Percentiles rank a stretch among this genome's conserved stretches.
These are phyloP conservation scores for Labroides dimidiatus DNA, from an alignment of 2,797 vertebrate species.

Conservation along the genomic window DNA sequence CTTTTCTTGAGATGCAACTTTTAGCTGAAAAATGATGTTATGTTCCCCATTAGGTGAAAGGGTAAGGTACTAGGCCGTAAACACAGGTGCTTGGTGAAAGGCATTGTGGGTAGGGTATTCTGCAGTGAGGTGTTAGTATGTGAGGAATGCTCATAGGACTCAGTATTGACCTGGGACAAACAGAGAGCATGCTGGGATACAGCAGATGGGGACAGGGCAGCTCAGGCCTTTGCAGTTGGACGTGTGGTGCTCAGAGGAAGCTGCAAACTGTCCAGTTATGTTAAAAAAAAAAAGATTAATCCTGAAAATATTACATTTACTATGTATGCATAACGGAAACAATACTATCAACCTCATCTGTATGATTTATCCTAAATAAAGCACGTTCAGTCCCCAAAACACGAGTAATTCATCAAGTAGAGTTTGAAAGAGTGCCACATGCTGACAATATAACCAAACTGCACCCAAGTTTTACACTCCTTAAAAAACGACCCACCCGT, in stretches of 20 bases:
- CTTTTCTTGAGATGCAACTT: neutral
- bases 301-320: no score
- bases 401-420: neutral
- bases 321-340: neutral
- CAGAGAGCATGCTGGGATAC: slow-evolving; percentile 72
- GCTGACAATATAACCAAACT: slow-evolving; percentile 13
- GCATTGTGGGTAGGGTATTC: slow-evolving; percentile 78
- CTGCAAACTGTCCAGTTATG: neutral
- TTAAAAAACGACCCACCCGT: slow-evolving; percentile 3
- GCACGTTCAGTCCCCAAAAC: neutral
- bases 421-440: slow-evolving; percentile 11
- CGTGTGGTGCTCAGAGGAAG: neutral
- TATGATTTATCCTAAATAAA: neutral
- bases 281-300: neutral
- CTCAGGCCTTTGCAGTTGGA: slow-evolving; percentile 28
- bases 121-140: slow-evolving; percentile 80
- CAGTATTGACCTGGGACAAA: slow-evolving; percentile 80
- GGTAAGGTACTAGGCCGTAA: slow-evolving; percentile 57
- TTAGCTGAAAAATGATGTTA: slow-evolving; percentile 1
- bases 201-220: slow-evolving; percentile 59
- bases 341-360: neutral
- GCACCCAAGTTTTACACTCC: slow-evolving; percentile 7
- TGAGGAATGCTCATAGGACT: slow-evolving; percentile 77
- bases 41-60: slow-evolving; percentile 46
- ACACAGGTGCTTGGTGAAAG: slow-evolving; percentile 69